Evolutionary conservation across 1,140 invertebrate species (phyloP).

Genomic region (Drosophila tsacasi): DNA sequence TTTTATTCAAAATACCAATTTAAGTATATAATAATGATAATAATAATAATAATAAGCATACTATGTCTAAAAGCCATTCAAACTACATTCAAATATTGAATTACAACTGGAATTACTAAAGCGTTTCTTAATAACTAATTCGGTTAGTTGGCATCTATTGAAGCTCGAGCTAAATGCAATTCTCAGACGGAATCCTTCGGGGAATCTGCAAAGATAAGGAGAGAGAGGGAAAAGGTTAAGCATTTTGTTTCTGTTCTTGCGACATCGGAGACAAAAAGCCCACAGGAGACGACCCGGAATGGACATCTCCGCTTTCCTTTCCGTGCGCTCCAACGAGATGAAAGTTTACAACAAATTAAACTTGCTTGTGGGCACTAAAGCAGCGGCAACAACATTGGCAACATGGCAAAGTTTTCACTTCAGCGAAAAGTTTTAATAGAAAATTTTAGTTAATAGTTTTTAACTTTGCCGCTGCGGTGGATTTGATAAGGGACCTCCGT

Average conservation of each 20-base stretch:
- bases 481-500: conserved; percentile 76
- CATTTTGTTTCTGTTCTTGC: conserved; percentile 53
- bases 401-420: conserved; percentile 55
- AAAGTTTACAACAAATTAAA: conserved; percentile 83
- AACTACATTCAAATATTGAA: conserved; percentile 45
- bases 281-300: conserved; percentile 43
- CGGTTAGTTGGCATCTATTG: conserved; percentile 67
- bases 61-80: conserved; percentile 54
- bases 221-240: conserved; percentile 55
- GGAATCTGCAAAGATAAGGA: conserved; percentile 61
- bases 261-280: conserved; percentile 47
- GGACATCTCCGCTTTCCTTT: conserved; percentile 56
- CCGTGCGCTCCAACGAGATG: conserved; percentile 45
- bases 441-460: conserved; percentile 82
- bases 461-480: conserved; percentile 71
- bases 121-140: conserved; percentile 63
- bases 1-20: conserved; percentile 59
- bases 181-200: conserved; percentile 15
- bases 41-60: neutral
- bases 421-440: conserved; percentile 78
- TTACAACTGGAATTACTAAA: conserved; percentile 44
- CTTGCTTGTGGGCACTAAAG: conserved; percentile 72
- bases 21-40: conserved; percentile 14
- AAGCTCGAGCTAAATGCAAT: conserved; percentile 53
- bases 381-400: conserved; percentile 44